phyloP scores from a whole-genome alignment of 2,888 invertebrate species.

The Hydropsyche betteni region DNA sequence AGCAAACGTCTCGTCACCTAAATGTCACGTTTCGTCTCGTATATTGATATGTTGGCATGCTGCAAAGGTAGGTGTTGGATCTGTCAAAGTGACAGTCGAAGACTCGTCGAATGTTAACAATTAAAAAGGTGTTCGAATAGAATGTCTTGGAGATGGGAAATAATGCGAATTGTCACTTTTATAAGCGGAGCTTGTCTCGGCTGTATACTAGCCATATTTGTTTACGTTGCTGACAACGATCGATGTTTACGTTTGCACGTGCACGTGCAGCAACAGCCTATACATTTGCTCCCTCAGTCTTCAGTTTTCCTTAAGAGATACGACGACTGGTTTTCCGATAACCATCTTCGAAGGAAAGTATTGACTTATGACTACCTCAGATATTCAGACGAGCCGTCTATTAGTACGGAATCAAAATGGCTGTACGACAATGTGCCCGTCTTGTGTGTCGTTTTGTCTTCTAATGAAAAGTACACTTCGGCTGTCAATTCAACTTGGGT shows the following conservation, averaged over 20 bases:
- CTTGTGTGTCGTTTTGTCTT: slow-evolving; percentile 62
- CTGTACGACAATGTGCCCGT: slow-evolving; percentile 57
- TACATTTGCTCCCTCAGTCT: neutral
- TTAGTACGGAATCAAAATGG: slow-evolving; percentile 54
- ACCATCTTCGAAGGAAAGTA: slow-evolving; percentile 47
- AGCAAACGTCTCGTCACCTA: no score
- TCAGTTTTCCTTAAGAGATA: slow-evolving; percentile 47
- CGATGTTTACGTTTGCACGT: neutral
- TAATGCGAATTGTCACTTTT: neutral
- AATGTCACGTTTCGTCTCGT: no score
- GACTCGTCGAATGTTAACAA: neutral
- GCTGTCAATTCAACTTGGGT: slow-evolving; percentile 61
- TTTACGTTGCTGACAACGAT: neutral
- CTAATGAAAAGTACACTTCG: slow-evolving; percentile 58
- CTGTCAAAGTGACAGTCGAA: slow-evolving; percentile 17
- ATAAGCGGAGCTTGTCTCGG: neutral
- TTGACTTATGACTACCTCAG: slow-evolving; percentile 44
- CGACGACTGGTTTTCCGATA: slow-evolving; percentile 53
- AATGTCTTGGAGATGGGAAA: neutral
- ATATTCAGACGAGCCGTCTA: slow-evolving; percentile 29
- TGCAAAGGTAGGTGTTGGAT: neutral
- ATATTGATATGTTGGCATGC: no score
- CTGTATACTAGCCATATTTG: slow-evolving; percentile 1
- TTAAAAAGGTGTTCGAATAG: neutral
- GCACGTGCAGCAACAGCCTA: neutral